phyloP scores from a whole-genome alignment of 2,113 vertebrate genomes.

The Dromaius novaehollandiae region DNA sequence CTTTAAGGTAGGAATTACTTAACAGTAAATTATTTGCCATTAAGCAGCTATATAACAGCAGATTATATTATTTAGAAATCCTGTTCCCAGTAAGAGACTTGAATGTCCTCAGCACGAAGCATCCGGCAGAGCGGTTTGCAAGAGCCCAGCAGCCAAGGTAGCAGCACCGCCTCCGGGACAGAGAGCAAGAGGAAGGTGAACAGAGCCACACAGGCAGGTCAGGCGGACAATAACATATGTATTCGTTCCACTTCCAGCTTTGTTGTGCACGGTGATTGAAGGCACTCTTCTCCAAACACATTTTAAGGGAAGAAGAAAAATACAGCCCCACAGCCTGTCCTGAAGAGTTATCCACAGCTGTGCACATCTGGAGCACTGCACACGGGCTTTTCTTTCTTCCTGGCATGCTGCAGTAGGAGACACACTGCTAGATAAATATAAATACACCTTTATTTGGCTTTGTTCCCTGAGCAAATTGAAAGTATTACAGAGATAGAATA shows the following conservation, averaged over 20 bases:
- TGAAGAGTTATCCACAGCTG: background rate
- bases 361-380: background rate
- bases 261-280: background rate
- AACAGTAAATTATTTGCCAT: background rate
- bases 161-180: background rate
- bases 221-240: background rate
- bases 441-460: background rate
- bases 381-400: background rate
- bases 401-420: background rate
- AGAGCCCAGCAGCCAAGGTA: background rate
- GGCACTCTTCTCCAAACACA: background rate
- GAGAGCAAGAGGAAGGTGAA: background rate
- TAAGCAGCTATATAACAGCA: background rate
- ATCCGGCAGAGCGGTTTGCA: background rate
- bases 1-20: background rate
- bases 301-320: conserved; percentile 11
- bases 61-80: background rate
- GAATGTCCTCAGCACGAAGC: background rate
- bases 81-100: background rate
- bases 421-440: background rate
- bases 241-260: background rate
- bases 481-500: background rate
- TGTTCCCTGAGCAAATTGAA: background rate
- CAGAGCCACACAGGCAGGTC: background rate
- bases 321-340: background rate